Evolutionary conservation across 2,113 vertebrate species (phyloP), one percentile per base, ranked within the genome.

Genomic region (Daubentonia madagascariensis): DNA sequence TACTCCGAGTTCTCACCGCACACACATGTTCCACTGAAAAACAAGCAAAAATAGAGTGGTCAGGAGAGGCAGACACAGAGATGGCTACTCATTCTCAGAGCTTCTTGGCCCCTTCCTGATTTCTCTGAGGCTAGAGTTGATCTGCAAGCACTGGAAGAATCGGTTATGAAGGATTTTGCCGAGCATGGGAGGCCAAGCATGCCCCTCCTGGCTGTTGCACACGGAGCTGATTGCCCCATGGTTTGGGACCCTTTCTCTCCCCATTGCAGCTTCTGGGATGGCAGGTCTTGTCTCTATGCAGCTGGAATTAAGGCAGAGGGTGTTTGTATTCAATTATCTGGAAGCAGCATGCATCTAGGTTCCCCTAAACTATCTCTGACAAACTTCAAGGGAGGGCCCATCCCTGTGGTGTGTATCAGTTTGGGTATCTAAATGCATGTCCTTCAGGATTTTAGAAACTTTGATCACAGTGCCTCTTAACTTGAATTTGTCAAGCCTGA

Each of bases 71-170:
- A 52, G 40, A 67, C 61, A 10, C 89, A 25, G 83, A 54, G 75
- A 20, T 43, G 48, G 43, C 57, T 67, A 14, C 63, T 78, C 37
- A 43, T 32, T 94, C 54, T 52, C 9, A 3, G n/a, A 12, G 43
- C 45, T 92, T 76, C 85, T 85, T 35, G 88, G 43, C 63, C 63
- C 40, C 6, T 67, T 61, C 45, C 54, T 63, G 57, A 72, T 73
- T 72, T 85, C 65, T 79, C 32, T 88, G 91, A 91, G 95, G 80
- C 11, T 48, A 78, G 61, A 2, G 8, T 45, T 50, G 50, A 96
- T 68, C 83, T 81, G 20, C 32, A 76, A 95, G 35, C 48, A 37
- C 23, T 95, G 88, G 88, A 91, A 96, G 43, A 72, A 93, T 68
- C 88, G 16, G 67, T 81, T 70, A n/a, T 50, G 48, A 92, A 72